Conservation (phyloP, 1,140 invertebrate species). For the Mizuhopecten yessoensis region DNA sequence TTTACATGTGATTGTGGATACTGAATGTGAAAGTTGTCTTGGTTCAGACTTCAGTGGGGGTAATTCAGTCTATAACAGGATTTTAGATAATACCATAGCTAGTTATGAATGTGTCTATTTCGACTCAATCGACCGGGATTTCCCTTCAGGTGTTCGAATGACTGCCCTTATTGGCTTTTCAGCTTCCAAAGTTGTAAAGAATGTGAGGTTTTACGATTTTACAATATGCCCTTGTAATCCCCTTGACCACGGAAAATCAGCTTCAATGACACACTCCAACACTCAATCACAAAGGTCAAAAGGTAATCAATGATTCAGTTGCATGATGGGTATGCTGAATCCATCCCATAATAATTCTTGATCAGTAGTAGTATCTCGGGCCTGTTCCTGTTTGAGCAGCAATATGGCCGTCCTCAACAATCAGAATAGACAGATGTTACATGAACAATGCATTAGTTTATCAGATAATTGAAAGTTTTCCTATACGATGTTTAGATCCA, state of each 20-base stretch:
- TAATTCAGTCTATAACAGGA: neutral
- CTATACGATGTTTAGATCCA: no score
- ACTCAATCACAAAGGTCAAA: slow-evolving; percentile 25
- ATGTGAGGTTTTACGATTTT: neutral
- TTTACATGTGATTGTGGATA: neutral
- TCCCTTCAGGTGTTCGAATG: neutral
- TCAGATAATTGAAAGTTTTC: neutral
- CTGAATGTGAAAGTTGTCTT: neutral
- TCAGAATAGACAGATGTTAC: neutral
- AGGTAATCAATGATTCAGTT: slow-evolving; percentile 9
- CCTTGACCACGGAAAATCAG: neutral
- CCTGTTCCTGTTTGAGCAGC: neutral
- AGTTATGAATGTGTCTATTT: neutral
- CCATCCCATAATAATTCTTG: neutral
- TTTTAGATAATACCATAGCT: neutral
- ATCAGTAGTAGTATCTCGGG: neutral
- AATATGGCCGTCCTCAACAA: neutral
- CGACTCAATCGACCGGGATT: neutral
- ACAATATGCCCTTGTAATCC: slow-evolving; percentile 17
- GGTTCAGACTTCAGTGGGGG: neutral
- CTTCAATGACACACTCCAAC: neutral
- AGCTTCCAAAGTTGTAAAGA: neutral
- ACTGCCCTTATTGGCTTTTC: neutral
- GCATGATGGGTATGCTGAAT: neutral
- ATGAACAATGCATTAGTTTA: neutral